Percentiles rank a stretch among this genome's conserved stretches.
Evolutionary conservation across 2,888 invertebrate genomes (phyloP).

Genomic region (Conomelus anceps): DNA sequence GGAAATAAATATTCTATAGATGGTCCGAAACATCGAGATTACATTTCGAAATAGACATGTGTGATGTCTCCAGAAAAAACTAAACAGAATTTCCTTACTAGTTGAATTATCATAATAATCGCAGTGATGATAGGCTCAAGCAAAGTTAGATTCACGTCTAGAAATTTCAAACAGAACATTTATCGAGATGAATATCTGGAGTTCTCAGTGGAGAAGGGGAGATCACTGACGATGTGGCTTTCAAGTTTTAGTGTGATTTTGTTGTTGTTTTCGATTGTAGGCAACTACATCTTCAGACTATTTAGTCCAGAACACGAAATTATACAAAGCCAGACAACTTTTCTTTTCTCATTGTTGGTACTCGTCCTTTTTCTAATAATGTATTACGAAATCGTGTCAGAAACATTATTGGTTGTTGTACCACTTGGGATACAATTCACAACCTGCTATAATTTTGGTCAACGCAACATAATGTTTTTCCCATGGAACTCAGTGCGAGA

Average conservation of each 20-base stretch:
- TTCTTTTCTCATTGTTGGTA: background rate
- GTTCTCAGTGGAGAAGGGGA: background rate
- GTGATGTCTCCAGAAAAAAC: no score
- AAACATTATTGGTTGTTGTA: slow-evolving; percentile 27
- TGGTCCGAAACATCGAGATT: no score
- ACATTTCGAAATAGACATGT: no score
- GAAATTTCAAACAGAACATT: background rate
- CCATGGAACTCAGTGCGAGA: slow-evolving; percentile 29
- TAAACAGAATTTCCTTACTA: no score
- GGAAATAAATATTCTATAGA: no score
- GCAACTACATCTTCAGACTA: background rate
- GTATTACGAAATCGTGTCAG: slow-evolving; percentile 3
- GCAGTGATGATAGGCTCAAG: background rate
- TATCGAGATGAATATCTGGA: background rate
- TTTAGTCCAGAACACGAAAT: background rate
- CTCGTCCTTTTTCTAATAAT: background rate
- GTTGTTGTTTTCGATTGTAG: background rate
- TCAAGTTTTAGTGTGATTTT: background rate
- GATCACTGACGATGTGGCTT: background rate
- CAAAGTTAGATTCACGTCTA: background rate
- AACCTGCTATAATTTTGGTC: slow-evolving; percentile 23
- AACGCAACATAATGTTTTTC: slow-evolving; percentile 23
- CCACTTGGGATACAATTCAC: slow-evolving; percentile 29
- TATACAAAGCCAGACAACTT: background rate
- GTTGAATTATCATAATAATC: no score